phyloP scores from a whole-genome alignment of 2,113 vertebrate genomes.

The Corythoichthys haematopterus region DNA sequence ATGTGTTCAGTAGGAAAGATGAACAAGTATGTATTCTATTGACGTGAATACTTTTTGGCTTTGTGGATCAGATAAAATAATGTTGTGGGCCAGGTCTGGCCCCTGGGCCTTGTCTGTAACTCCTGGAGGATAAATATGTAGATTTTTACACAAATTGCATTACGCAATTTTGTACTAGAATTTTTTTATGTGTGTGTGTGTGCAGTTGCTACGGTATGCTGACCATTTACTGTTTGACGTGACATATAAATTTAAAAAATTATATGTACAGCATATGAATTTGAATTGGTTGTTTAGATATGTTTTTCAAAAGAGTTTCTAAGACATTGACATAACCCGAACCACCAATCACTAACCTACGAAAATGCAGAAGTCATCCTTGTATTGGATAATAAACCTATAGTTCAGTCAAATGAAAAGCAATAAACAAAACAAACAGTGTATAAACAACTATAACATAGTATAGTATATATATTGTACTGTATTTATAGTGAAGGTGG shows the following conservation, averaged over 20 bases:
- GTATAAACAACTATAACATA: too few relatives aligned
- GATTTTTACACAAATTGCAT: too few relatives aligned
- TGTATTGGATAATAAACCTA: background rate
- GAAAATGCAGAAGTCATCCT: background rate
- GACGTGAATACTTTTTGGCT: background rate
- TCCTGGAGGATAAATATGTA: background rate
- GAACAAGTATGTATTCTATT: background rate
- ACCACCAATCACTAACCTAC: background rate
- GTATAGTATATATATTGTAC: too few relatives aligned
- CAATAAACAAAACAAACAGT: background rate
- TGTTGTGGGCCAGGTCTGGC: background rate
- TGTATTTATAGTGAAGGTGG: too few relatives aligned
- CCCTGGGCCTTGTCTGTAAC: background rate
- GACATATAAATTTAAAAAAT: too few relatives aligned
- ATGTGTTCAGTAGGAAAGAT: background rate
- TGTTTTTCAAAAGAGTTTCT: too few relatives aligned
- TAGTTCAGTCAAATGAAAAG: background rate
- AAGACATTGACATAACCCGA: too few relatives aligned
- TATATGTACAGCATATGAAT: too few relatives aligned
- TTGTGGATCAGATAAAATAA: background rate
- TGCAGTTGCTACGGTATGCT: too few relatives aligned
- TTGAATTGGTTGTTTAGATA: too few relatives aligned
- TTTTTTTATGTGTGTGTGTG: background rate
- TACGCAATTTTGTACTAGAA: background rate
- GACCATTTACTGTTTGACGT: too few relatives aligned